Percentiles rank a stretch among this genome's conserved stretches.
These are phyloP conservation scores for Seriola aureovittata DNA, from an alignment of 2,113 vertebrate genomes.

Conservation along the genomic window DNA sequence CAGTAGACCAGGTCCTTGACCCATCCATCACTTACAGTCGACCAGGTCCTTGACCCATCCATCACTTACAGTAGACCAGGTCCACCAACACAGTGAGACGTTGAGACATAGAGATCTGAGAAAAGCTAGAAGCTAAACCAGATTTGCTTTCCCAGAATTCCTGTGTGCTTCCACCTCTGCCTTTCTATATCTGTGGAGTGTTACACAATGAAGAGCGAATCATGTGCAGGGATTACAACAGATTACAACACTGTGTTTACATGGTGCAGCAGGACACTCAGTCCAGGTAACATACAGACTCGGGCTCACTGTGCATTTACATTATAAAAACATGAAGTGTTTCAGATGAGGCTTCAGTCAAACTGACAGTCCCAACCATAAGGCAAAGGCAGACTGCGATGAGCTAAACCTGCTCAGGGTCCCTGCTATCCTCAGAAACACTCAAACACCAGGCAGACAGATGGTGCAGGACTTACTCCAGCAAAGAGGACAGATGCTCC, in stretches of 20 bases:
- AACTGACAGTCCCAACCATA: background rate
- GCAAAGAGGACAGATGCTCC: constrained; percentile 56
- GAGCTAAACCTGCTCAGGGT: constrained; percentile 12
- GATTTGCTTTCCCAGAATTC: constrained; percentile 11
- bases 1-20: too few species aligned
- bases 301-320: background rate
- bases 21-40: too few species aligned
- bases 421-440: constrained; percentile 17
- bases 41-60: too few species aligned
- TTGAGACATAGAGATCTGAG: background rate
- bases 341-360: background rate
- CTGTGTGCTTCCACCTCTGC: background rate
- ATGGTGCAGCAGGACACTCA: too few species aligned
- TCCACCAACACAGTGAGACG: background rate
- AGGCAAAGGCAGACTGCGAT: background rate
- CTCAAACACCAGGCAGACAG: constrained; percentile 34
- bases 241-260: background rate
- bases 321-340: too few species aligned
- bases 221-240: background rate
- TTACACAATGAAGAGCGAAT: constrained; percentile 6
- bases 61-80: too few species aligned
- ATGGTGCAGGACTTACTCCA: constrained; percentile 52
- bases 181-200: background rate
- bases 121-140: background rate
- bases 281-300: background rate